Evolutionary conservation across 2,888 invertebrate species (phyloP), one percentile per base, ranked within the genome.

Genomic region (Tiliacea citrago): DNA sequence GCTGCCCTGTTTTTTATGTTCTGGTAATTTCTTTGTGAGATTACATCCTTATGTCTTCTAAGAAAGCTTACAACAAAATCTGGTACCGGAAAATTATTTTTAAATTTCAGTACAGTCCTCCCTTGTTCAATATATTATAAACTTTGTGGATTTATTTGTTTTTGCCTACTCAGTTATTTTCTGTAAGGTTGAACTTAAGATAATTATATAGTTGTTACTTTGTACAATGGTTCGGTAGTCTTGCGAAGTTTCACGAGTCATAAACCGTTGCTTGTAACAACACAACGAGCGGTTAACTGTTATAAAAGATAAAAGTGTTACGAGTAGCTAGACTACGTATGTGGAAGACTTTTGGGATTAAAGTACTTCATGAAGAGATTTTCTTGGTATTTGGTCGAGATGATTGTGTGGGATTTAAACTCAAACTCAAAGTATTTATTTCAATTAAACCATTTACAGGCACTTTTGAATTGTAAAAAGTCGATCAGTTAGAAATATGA

Each of bases 281-380:
- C 58, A 62, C 16, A 16, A 13, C 49, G 49, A 77, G 68, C 39
- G 80, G 57, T 78, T 72, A 78, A 72, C 83, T 78, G 83, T 68
- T 78, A 65, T 57, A 83, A 80, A 83, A 80, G 79, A 80, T 80
- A 80, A 82, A 77, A 71, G 24, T 82, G 78, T 71, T 77, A 42
- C 35, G 12, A 62, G 35, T 12, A 62, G 13, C n/a, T 13, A 7
- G 39, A 42, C 55, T 57, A 4, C 35, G 3, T 29, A 29, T 29
- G 61, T 49, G 51, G 12, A 58, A 62, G 51, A n/a, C 62, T 68
- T 81, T 57, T 18, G 81, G 73, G 51, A 77, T 57, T 77, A 51
- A 80, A 62, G 49, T 49, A 45, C 35, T 79, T 76, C 10, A 35
- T n/a, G 49, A 24, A 77, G 61, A 42, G 47, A n/a, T 49, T 72